Evolutionary conservation across 2,888 invertebrate genomes (phyloP), one percentile per base, ranked within the genome.

Genomic region (Meghimatium bilineatum): DNA sequence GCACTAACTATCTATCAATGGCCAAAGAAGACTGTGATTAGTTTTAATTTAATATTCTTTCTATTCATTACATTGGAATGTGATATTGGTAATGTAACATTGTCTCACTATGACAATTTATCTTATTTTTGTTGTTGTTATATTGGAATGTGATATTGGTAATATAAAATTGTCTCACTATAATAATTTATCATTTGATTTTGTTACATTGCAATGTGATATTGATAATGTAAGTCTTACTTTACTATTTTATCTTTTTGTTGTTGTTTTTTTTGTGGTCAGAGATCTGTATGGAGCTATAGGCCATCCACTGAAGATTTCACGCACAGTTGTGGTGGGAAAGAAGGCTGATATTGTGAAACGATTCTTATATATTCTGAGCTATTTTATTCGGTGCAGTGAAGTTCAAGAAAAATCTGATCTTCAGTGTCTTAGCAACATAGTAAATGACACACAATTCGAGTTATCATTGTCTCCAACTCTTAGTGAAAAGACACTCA

Each of bases 321-420:
- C 97, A 0, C 95, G 96, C 86, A 97, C 98, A 8, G 92, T 95
- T n/a, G 95, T 98, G 87, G 95, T 96, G 52, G 95, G 95, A 1
- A 93, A 93, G 81, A 95, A 96, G 91, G 94, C 95, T 3, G 95
- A 95, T 17, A 94, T 96, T 85, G 95, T 97, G 79, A 95, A 96
- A 89, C 96, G 96, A 90, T 95, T 98, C 17, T 94, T 98, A 12
- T 95, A 95, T 86, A 95, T 97, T 60, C 94, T 98, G 36, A 96
- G 97, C 0, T 98, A 98, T 93, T 98, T 98, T 91, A 95, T 98
- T 86, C 95, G 97, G 74, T 97, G 97, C 93, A 96, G 96, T 88
- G 96, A 96, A 90, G 95, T 97, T 79, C 95, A 88, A 93, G 90
- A 95, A 94, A 89, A 86, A 26, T 85, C 87, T 10, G 91, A 91